Percentiles rank a stretch among this genome's conserved stretches.
Conservation (phyloP, 2,113 vertebrate species). For the Barnardius zonarius region DNA sequence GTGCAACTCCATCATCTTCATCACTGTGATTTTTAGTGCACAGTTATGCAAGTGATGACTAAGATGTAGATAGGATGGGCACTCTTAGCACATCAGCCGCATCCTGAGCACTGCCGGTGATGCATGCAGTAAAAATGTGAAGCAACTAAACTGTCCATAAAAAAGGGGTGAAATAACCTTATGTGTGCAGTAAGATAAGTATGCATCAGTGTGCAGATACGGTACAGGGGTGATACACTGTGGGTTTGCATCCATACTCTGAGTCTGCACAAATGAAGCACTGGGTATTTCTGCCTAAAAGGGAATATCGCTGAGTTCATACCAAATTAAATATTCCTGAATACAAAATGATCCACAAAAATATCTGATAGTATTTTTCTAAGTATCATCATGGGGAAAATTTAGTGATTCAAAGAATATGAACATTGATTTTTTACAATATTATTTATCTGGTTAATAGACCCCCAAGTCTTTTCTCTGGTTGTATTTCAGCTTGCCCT, state of each 20-base stretch:
- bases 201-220: neutral
- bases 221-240: neutral
- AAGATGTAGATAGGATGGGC: neutral
- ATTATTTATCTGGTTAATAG: neutral
- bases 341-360: neutral
- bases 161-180: neutral
- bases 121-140: neutral
- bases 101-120: neutral
- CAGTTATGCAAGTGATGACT: neutral
- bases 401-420: neutral
- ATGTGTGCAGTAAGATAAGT: neutral
- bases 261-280: neutral
- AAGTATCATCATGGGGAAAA: neutral
- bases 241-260: neutral
- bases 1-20: neutral
- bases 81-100: neutral
- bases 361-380: neutral
- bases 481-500: neutral
- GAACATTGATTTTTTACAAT: neutral
- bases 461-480: neutral
- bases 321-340: neutral
- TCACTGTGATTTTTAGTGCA: neutral
- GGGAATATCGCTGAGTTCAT: neutral
- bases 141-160: neutral
- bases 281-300: neutral